These are phyloP conservation scores for Gari tellinella DNA, from an alignment of 2,888 invertebrate genomes.

Conservation along the genomic window DNA sequence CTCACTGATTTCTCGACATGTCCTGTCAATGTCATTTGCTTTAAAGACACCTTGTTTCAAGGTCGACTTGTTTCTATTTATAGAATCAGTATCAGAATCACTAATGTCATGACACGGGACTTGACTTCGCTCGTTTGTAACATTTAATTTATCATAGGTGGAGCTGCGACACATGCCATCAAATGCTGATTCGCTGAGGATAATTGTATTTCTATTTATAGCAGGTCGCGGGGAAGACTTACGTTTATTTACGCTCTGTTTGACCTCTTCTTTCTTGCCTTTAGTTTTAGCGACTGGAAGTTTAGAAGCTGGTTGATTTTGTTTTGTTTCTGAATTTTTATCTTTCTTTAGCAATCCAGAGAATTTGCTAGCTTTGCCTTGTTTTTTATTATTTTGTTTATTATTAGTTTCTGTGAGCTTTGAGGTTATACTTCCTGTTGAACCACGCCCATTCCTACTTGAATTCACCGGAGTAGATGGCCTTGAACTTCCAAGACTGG, in stretches of 20 bases:
- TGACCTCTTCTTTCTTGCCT: constrained; percentile 29
- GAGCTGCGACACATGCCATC: constrained; percentile 80
- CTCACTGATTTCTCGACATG: constrained; percentile 39
- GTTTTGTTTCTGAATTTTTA: constrained; percentile 29
- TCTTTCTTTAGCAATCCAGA: constrained; percentile 90
- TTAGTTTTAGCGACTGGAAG: constrained; percentile 65
- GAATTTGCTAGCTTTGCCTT: constrained; percentile 88
- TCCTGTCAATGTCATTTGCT: constrained; percentile 42
- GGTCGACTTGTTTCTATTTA: neutral
- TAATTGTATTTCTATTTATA: constrained; percentile 52
- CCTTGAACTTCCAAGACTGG: constrained; percentile 82
- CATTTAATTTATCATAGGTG: constrained; percentile 83
- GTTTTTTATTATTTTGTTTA: constrained; percentile 64
- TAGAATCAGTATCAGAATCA: neutral
- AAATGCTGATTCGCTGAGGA: constrained; percentile 46
- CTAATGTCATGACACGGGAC: constrained; percentile 56
- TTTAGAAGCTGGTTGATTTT: constrained; percentile 57
- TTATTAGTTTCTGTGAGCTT: constrained; percentile 35
- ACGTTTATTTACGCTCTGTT: constrained; percentile 10
- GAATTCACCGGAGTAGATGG: constrained; percentile 71
- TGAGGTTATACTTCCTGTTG: constrained; percentile 26
- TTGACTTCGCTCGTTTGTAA: constrained; percentile 62
- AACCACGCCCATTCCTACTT: constrained; percentile 21
- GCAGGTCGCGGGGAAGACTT: constrained; percentile 37
- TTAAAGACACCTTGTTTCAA: constrained; percentile 14